Evolutionary conservation across 2,113 vertebrate species (phyloP), one percentile per base, ranked within the genome.

Genomic region (Capricornis sumatraensis): DNA sequence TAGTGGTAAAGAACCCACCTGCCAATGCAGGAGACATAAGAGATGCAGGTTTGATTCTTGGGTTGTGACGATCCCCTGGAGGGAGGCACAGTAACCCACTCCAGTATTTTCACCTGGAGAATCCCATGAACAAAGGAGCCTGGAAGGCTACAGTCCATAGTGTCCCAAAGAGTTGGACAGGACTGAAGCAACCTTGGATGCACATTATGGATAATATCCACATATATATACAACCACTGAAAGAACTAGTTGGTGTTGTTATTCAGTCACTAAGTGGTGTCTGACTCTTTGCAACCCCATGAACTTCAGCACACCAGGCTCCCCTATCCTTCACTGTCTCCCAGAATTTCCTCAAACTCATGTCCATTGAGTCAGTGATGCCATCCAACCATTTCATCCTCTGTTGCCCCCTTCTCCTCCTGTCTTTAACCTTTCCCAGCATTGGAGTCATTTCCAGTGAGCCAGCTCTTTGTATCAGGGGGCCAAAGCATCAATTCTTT

Each of bases 151-250:
- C 16, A 67, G 16, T n/a, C 62, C 62, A n/a, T n/a, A n/a, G 33
- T 0, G 0, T 19, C 62, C 62, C 33, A 67, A n/a, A 5, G 62
- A n/a, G 16, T 19, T n/a, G 62, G 16, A 19, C 2, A 67, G n/a
- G 62, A n/a, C 62, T 67, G 62, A 67, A 67, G 16, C 33, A 67
- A n/a, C 62, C n/a, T 19, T 67, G 33, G 7, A 67, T 67, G 62
- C 62, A 9, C 33, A n/a, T n/a, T 67, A 19, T 67, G 62, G 6
- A 33, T 15, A 87, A 47, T 62, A 62, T n/a, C 2, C 36, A 40
- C n/a, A 55, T 23, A 30, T 43, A 25, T 27, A 27, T 50, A 9
- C n/a, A 84, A 84, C 25, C 23, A 25, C 74, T 62, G 23, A n/a
- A 62, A 62, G 21, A 36, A 10, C 2, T 5, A 78, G 52, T 47